A percentile compares a stretch with the other conserved stretches of the same genome.
phyloP scores from a whole-genome alignment of 2,113 vertebrate genomes.

The Mus pahari region DNA sequence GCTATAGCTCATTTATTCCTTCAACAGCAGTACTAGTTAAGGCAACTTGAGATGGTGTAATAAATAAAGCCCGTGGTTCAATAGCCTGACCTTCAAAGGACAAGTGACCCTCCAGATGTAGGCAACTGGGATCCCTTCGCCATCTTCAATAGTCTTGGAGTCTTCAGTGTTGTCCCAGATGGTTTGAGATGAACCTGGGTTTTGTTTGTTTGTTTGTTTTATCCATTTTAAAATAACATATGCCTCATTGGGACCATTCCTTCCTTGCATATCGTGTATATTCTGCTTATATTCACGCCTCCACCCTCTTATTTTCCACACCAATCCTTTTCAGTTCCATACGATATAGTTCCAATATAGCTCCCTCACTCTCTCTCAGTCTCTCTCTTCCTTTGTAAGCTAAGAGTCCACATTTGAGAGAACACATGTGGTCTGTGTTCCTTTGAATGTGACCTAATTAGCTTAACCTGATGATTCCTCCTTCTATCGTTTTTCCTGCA shows the following conservation, averaged over 20 bases:
- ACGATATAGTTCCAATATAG: not conserved
- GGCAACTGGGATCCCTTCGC: not conserved
- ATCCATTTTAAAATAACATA: not conserved
- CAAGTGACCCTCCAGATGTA: not conserved
- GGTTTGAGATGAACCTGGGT: not conserved
- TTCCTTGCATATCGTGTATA: too few relatives aligned
- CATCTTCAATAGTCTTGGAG: not conserved
- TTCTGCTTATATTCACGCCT: not conserved
- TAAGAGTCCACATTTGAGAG: not conserved
- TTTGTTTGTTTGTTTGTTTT: not conserved
- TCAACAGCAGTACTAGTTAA: not conserved
- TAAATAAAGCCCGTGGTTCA: constrained; percentile 6
- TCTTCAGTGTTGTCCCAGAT: not conserved
- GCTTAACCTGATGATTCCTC: not conserved
- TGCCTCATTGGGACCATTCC: not conserved
- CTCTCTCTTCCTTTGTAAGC: not conserved
- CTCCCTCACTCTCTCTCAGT: not conserved
- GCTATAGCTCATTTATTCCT: not conserved
- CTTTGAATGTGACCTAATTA: not conserved
- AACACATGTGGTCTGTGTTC: not conserved
- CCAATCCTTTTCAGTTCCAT: too few relatives aligned
- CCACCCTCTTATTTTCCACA: not conserved
- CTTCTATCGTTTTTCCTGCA: not conserved
- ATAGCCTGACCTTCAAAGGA: not conserved
- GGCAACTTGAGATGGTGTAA: not conserved